These are phyloP conservation scores for Listronotus bonariensis DNA, from an alignment of 1,140 invertebrate species.

Conservation along the genomic window DNA sequence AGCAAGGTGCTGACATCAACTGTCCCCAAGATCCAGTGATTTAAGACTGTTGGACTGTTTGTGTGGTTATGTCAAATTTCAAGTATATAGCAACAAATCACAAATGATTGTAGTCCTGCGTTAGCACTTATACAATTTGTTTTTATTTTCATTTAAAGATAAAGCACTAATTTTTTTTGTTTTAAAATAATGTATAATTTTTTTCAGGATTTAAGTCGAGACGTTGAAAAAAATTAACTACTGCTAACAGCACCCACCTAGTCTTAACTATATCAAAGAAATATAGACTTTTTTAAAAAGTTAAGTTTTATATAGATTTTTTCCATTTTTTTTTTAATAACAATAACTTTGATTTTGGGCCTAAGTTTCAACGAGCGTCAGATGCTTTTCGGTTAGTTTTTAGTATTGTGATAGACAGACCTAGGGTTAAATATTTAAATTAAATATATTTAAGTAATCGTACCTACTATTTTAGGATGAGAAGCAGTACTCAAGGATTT, in stretches of 20 bases:
- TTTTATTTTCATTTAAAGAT: no score
- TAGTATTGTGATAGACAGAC: conserved; percentile 36
- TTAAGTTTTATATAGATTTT: conserved; percentile 18
- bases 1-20: no score
- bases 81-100: no score
- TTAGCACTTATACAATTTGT: no score
- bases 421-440: conserved; percentile 29
- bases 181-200: no score
- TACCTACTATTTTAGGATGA: conserved; percentile 6
- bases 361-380: conserved; percentile 31
- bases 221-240: conserved; percentile 33
- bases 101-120: no score
- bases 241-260: conserved; percentile 47
- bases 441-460: not conserved
- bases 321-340: not conserved
- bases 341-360: conserved; percentile 18
- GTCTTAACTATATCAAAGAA: conserved; percentile 50
- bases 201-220: conserved; percentile 39
- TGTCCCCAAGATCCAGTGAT: no score
- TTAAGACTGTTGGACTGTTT: no score
- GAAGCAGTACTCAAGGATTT: conserved; percentile 10
- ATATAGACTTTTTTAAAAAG: conserved; percentile 31
- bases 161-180: no score
- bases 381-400: conserved; percentile 22
- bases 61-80: no score